Percentiles rank a stretch among this genome's conserved stretches.
Evolutionary conservation across 2,113 vertebrate genomes (phyloP).

Genomic region (Grus americana): DNA sequence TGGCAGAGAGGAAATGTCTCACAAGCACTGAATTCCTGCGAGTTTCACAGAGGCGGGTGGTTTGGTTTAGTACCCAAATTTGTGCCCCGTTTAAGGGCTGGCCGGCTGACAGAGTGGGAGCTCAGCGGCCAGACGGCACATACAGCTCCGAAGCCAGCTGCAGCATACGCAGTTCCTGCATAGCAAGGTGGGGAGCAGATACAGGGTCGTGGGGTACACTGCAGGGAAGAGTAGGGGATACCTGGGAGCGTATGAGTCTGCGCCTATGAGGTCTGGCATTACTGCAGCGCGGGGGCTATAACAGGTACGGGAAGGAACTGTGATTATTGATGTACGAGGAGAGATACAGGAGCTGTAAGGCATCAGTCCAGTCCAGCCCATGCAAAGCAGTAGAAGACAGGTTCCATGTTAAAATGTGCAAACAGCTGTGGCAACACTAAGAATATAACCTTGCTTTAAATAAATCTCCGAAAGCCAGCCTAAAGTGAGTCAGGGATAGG

Average conservation of each 20-base stretch:
- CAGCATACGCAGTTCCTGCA: fast-evolving
- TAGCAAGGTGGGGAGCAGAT: background rate
- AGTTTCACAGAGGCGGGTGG: background rate
- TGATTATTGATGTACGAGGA: background rate
- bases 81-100: background rate
- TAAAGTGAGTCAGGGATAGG: background rate
- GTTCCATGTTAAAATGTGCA: background rate
- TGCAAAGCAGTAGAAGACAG: background rate
- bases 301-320: background rate
- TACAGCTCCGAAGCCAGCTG: background rate
- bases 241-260: background rate
- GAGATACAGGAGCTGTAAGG: background rate
- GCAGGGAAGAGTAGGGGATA: background rate
- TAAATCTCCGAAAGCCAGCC: background rate
- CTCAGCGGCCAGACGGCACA: background rate
- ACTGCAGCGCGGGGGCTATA: background rate
- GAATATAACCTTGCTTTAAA: background rate
- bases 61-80: background rate
- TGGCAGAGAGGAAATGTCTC: background rate
- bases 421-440: too few relatives aligned
- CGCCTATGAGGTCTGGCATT: background rate
- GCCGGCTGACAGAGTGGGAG: background rate
- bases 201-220: background rate
- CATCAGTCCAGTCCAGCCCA: background rate
- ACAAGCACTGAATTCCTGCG: background rate